Base-by-base conservation (phyloP, 2,888 invertebrate genomes). In the Oasisia sp. region DNA sequence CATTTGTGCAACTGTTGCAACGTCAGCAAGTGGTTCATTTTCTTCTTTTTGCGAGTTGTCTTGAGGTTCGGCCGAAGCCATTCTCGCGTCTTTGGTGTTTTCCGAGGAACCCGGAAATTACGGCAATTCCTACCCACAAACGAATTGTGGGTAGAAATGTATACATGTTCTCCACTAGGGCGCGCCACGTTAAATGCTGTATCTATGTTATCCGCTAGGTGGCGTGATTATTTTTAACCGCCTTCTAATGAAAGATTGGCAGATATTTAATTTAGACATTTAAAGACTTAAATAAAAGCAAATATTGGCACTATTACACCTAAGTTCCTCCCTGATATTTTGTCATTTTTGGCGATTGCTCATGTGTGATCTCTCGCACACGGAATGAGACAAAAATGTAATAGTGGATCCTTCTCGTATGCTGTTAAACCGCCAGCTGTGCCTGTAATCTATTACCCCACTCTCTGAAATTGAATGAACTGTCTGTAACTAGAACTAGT, bases 11-110 rank as follows among this genome's bases (percentile, higher is more conserved):
- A 27, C 74, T 74, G 74, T 74, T 19, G 14, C n/a, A n/a, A 3
- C 74, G 27, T 19, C 74, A 27, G 27, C 74, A 74, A n/a, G n/a
- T 7, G 74, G 74, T 19, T 74, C 74, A 74, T 74, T 74, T 74
- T 74, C 74, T 74, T 74, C 74, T 74, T 74, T 74, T 74, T 74
- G 74, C 74, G 74, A 27, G 74, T 74, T 74, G 7, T 74, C 74
- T 74, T 74, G 19, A 74, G 74, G 74, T 74, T 74, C 74, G 74
- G n/a, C 27, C 74, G 74, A 74, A 27, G 74, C 27, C 74, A 74
- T 74, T 74, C 74, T 74, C 74, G n/a, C 74, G 74, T 74, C 74
- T 74, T 27, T n/a, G 74, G 74, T 74, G 74, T 74, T 74, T 74
- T 74, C 19, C 74, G 19, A 27, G 74, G 74, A 74, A 74, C 74